Conservation (phyloP, 1,140 invertebrate species). For the Holotrichia oblita region DNA sequence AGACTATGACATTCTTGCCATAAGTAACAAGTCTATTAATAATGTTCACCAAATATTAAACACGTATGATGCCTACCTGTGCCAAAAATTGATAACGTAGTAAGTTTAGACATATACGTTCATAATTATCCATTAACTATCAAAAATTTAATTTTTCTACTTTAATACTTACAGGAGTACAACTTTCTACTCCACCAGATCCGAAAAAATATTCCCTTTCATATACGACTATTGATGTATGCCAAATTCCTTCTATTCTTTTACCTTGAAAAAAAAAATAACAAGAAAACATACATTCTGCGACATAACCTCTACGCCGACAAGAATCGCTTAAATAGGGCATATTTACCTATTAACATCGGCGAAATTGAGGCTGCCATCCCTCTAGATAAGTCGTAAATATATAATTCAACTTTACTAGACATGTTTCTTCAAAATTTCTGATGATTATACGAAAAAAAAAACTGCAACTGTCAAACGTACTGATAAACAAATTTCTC, state of each 20-base stretch:
- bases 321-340: not conserved
- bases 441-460: not conserved
- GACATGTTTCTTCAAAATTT: slow-evolving; percentile 44
- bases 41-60: not conserved
- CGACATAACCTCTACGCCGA: slow-evolving; percentile 46
- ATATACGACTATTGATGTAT: slow-evolving; percentile 85
- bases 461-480: not conserved
- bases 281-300: slow-evolving; percentile 5
- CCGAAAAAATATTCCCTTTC: slow-evolving; percentile 91
- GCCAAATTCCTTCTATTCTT: slow-evolving; percentile 84
- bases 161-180: slow-evolving; percentile 76
- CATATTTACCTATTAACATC: slow-evolving; percentile 80
- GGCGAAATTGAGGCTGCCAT: slow-evolving; percentile 77
- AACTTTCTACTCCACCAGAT: slow-evolving; percentile 77
- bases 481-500: not conserved
- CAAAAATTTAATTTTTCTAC: not conserved
- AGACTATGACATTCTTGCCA: not conserved
- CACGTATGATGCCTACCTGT: not conserved
- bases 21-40: slow-evolving; percentile 24
- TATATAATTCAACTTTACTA: slow-evolving; percentile 75
- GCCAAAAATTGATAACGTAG: slow-evolving; percentile 8
- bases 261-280: slow-evolving; percentile 66
- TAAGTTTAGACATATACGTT: not conserved
- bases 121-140: slow-evolving; percentile 2
- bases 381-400: slow-evolving; percentile 85